A percentile compares a stretch with the other conserved stretches of the same genome.
Conservation (phyloP, 2,113 vertebrate genomes). For the Labeo rohita region DNA sequence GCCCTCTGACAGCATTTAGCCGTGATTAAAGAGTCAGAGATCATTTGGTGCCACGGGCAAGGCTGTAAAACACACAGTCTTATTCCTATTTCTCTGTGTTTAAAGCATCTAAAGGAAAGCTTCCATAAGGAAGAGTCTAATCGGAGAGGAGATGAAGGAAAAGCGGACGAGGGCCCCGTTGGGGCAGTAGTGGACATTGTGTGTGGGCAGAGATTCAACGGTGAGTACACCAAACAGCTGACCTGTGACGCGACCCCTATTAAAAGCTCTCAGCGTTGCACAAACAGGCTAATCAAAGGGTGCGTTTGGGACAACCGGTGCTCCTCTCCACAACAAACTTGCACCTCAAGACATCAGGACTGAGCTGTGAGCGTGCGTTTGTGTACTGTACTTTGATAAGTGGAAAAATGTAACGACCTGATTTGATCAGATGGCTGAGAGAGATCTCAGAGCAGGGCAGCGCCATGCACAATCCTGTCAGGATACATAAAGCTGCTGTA, state of each 20-base stretch:
- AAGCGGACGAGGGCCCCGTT: slow-evolving; percentile 55
- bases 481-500: slow-evolving; percentile 9
- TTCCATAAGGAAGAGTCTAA: slow-evolving; percentile 51
- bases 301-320: slow-evolving; percentile 55
- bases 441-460: slow-evolving; percentile 61
- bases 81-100: slow-evolving; percentile 44
- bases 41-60: slow-evolving; percentile 68
- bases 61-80: slow-evolving; percentile 54
- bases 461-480: not conserved
- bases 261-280: slow-evolving; percentile 61
- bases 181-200: slow-evolving; percentile 53
- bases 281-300: slow-evolving; percentile 62
- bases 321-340: slow-evolving; percentile 30
- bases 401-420: slow-evolving; percentile 41
- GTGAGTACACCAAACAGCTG: slow-evolving; percentile 55
- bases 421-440: slow-evolving; percentile 73
- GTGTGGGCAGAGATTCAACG: slow-evolving; percentile 57
- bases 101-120: slow-evolving; percentile 56
- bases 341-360: not conserved
- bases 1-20: slow-evolving; percentile 72
- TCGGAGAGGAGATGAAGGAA: slow-evolving; percentile 53
- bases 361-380: slow-evolving; percentile 9
- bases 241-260: slow-evolving; percentile 60
- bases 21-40: slow-evolving; percentile 75
- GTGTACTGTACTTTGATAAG: slow-evolving; percentile 38